Conservation (phyloP, 1,140 invertebrate genomes). For the Cydia amplana region DNA sequence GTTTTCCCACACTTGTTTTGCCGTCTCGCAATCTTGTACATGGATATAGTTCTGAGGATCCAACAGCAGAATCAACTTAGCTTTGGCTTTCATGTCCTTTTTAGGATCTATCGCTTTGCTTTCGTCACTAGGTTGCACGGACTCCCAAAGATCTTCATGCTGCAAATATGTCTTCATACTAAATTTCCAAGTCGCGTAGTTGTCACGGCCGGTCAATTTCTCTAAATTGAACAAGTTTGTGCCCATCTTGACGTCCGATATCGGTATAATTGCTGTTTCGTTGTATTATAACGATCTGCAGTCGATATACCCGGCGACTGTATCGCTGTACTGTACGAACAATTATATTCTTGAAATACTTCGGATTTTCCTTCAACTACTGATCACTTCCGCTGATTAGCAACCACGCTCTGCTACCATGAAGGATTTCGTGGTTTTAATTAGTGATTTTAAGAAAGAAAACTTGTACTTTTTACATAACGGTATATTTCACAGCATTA, state of each 20-base stretch:
- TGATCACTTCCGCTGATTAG: too few species aligned
- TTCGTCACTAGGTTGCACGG: constrained; percentile 34
- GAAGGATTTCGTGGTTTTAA: too few species aligned
- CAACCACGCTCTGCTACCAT: too few species aligned
- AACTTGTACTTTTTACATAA: too few species aligned
- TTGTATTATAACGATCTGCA: constrained; percentile 7
- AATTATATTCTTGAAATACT: too few species aligned
- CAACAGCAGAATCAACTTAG: not conserved
- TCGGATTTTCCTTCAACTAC: too few species aligned
- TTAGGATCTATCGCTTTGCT: constrained; percentile 24
- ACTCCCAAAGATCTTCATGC: constrained; percentile 51
- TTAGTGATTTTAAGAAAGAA: too few species aligned
- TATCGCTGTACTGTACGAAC: too few species aligned
- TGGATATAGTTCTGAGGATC: not conserved
- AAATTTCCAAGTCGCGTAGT: constrained; percentile 54
- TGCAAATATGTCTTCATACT: constrained; percentile 54
- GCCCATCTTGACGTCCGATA: constrained; percentile 32
- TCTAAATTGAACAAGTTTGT: constrained; percentile 40
- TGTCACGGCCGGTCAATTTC: constrained; percentile 51
- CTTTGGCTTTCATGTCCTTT: constrained; percentile 37
- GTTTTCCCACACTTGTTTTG: constrained; percentile 53
- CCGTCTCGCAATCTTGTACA: not conserved
- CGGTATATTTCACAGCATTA: too few species aligned
- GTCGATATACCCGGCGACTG: too few species aligned
- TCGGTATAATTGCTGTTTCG: constrained; percentile 30